A percentile compares a stretch with the other conserved stretches of the same genome.
Evolutionary conservation across 2,797 vertebrate species (phyloP).

Genomic region (Oreortyx pictus): DNA sequence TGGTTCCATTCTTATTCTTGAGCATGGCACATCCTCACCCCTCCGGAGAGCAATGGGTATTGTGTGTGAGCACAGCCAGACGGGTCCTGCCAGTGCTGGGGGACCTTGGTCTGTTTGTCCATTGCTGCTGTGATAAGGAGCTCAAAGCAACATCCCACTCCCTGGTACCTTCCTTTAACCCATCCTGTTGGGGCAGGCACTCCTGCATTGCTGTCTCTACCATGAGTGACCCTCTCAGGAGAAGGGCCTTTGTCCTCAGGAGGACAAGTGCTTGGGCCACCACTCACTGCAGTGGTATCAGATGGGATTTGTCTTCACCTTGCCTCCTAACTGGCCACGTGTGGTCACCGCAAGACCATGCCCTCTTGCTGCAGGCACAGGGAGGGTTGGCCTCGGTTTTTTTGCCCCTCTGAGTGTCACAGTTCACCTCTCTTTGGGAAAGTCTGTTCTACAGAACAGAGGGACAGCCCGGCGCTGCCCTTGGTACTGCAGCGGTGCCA

Average conservation of each 20-base stretch:
- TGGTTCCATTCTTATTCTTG: not conserved
- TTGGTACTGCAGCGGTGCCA: accelerated
- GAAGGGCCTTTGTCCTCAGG: not conserved
- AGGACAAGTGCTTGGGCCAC: not conserved
- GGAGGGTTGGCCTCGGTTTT: not conserved
- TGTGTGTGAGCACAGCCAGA: not conserved
- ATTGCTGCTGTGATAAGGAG: not conserved
- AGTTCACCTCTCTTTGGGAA: not conserved
- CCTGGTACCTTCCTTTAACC: not conserved
- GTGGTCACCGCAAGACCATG: not conserved
- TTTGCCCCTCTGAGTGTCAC: not conserved
- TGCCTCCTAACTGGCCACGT: not conserved
- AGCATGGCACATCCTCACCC: not conserved
- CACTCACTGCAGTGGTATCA: accelerated
- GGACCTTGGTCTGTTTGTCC: not conserved
- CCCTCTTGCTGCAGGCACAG: not conserved
- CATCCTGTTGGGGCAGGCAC: accelerated
- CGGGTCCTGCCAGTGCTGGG: not conserved
- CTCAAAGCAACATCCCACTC: not conserved
- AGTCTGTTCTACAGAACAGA: not conserved
- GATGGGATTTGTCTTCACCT: not conserved
- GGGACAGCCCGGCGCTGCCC: not conserved
- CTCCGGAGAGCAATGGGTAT: not conserved
- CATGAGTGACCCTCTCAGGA: not conserved
- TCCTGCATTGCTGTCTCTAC: not conserved